phyloP scores from a whole-genome alignment of 1,140 invertebrate species.

The Patella vulgata region DNA sequence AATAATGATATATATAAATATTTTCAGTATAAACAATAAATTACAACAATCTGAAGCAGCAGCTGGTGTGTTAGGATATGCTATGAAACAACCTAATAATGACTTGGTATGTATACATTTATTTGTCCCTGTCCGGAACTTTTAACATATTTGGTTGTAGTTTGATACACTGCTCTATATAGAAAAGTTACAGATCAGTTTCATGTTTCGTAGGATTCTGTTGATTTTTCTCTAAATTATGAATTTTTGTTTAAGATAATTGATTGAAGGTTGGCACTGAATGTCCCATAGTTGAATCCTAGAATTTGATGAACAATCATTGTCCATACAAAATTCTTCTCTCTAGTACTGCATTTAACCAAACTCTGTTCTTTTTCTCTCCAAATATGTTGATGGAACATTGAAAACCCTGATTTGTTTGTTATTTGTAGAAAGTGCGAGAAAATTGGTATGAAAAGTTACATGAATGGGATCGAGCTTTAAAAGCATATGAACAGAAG shows the following conservation, averaged over 20 bases:
- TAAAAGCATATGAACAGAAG: conserved; percentile 81
- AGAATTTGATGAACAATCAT: too few relatives aligned
- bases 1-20: neutral
- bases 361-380: too few relatives aligned
- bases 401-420: too few relatives aligned
- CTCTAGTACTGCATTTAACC: too few relatives aligned
- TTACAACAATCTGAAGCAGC: conserved; percentile 98
- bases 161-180: neutral
- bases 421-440: conserved; percentile 78
- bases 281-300: too few relatives aligned
- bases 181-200: neutral
- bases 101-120: conserved; percentile 62
- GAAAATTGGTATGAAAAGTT: conserved; percentile 99
- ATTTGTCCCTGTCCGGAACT: too few relatives aligned
- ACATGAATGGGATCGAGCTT: conserved; percentile 97
- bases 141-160: neutral
- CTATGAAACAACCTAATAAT: conserved; percentile 81
- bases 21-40: conserved; percentile 93
- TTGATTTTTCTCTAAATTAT: neutral
- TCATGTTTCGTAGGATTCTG: too few relatives aligned
- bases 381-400: too few relatives aligned
- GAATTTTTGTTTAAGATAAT: neutral
- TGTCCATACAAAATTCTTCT: too few relatives aligned
- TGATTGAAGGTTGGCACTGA: too few relatives aligned
- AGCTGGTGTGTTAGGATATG: conserved; percentile 88